Evolutionary conservation across 2,888 invertebrate genomes (phyloP).

Genomic region (Azorinus chamasolen): DNA sequence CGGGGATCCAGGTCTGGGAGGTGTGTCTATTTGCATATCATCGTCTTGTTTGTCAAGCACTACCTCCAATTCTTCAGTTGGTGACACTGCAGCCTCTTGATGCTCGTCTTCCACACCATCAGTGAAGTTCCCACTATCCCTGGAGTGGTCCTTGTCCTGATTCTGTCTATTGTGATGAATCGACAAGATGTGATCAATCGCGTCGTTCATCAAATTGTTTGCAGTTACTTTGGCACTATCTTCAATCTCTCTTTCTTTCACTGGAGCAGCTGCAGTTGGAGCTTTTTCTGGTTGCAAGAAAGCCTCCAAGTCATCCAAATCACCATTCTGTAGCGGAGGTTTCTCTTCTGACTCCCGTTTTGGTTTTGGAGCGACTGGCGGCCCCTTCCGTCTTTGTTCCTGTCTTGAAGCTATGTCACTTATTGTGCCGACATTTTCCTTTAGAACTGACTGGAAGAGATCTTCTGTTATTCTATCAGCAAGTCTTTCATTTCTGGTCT

Average conservation of each 20-base stretch:
- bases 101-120: conserved; percentile 51
- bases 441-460: conserved; percentile 72
- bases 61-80: conserved; percentile 63
- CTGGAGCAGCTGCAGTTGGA: conserved; percentile 8
- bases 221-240: conserved; percentile 76
- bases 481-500: conserved; percentile 55
- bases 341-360: conserved; percentile 32
- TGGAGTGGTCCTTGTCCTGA: conserved; percentile 45
- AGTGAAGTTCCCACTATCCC: conserved; percentile 51
- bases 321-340: conserved; percentile 42
- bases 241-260: conserved; percentile 42
- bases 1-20: conserved; percentile 76
- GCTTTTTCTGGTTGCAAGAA: conserved; percentile 27
- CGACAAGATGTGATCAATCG: conserved; percentile 80
- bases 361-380: conserved; percentile 72
- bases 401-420: conserved; percentile 69
- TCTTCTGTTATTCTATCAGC: conserved; percentile 79
- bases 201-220: conserved; percentile 79
- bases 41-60: conserved; percentile 59
- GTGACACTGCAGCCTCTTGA: conserved; percentile 45
- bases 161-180: conserved; percentile 71
- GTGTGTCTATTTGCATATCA: conserved; percentile 45
- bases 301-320: conserved; percentile 47
- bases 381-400: conserved; percentile 54
- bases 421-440: conserved; percentile 71